Percentiles rank a stretch among this genome's conserved stretches.
These are phyloP conservation scores for Pandemis cinnamomeana DNA, from an alignment of 2,888 invertebrate genomes.

Conservation along the genomic window DNA sequence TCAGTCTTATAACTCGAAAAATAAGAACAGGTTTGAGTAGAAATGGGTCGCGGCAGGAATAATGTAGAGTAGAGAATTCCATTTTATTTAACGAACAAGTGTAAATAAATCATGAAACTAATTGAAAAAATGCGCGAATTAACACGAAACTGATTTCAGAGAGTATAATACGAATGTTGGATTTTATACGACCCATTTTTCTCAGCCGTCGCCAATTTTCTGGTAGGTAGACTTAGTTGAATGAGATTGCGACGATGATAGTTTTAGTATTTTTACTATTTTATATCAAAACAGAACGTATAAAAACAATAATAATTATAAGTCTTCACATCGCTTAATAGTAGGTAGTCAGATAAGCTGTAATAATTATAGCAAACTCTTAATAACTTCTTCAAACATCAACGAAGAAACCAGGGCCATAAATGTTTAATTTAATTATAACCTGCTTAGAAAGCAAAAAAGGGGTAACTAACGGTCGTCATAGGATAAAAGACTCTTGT, in stretches of 20 bases:
- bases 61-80: background rate
- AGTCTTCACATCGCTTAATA: no score
- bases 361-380: no score
- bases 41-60: conserved; percentile 7
- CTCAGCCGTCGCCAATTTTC: no score
- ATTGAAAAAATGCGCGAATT: background rate
- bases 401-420: background rate
- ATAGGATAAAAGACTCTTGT: conserved; percentile 49
- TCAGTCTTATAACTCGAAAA: conserved; percentile 30
- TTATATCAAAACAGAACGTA: no score
- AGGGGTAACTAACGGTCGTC: conserved; percentile 24
- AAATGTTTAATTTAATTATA: conserved; percentile 26
- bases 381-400: background rate
- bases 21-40: conserved; percentile 19
- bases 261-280: no score
- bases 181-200: background rate
- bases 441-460: conserved; percentile 26
- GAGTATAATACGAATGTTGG: background rate
- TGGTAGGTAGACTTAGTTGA: no score
- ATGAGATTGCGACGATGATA: no score
- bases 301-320: no score
- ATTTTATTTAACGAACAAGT: background rate
- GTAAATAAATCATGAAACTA: background rate
- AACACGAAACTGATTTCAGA: background rate
- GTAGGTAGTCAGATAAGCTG: no score